Evolutionary conservation across 2,797 vertebrate genomes (phyloP).

Genomic region (Fistularia tabacaria): DNA sequence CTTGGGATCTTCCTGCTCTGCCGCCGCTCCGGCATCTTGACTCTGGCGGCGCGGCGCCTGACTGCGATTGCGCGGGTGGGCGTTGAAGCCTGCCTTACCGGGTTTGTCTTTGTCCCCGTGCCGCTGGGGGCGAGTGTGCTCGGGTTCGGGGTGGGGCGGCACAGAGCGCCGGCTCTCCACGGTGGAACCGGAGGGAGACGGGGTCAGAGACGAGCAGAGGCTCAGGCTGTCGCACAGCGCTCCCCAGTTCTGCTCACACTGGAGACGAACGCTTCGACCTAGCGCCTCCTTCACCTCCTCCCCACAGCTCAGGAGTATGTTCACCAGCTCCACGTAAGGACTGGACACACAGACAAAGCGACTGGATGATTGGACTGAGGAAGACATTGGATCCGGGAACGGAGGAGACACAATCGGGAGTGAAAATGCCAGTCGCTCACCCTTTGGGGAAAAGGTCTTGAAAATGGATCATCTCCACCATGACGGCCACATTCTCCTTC

Average conservation of each 20-base stretch:
- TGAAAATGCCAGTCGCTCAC: slow-evolving; percentile 72
- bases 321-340: slow-evolving; percentile 95
- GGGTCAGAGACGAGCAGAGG: slow-evolving; percentile 81
- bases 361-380: background rate
- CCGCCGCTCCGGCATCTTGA: slow-evolving; percentile 73
- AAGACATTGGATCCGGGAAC: background rate
- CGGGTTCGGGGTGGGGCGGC: slow-evolving; percentile 67
- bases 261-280: slow-evolving; percentile 86
- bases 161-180: slow-evolving; percentile 48
- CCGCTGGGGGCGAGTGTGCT: slow-evolving; percentile 64
- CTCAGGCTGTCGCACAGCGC: slow-evolving; percentile 94
- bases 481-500: slow-evolving; percentile 92
- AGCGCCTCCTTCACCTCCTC: slow-evolving; percentile 94
- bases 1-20: slow-evolving; percentile 85
- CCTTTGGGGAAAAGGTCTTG: slow-evolving; percentile 96
- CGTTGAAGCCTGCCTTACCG: slow-evolving; percentile 73
- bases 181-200: slow-evolving; percentile 51
- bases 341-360: slow-evolving; percentile 65
- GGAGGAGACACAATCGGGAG: background rate
- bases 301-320: slow-evolving; percentile 91
- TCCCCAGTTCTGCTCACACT: slow-evolving; percentile 97
- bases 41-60: slow-evolving; percentile 77
- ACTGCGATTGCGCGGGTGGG: slow-evolving; percentile 74
- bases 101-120: slow-evolving; percentile 82
- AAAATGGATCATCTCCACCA: slow-evolving; percentile 99